Evolutionary conservation across 2,113 vertebrate species (phyloP).

Genomic region (Platysternon megacephalum): DNA sequence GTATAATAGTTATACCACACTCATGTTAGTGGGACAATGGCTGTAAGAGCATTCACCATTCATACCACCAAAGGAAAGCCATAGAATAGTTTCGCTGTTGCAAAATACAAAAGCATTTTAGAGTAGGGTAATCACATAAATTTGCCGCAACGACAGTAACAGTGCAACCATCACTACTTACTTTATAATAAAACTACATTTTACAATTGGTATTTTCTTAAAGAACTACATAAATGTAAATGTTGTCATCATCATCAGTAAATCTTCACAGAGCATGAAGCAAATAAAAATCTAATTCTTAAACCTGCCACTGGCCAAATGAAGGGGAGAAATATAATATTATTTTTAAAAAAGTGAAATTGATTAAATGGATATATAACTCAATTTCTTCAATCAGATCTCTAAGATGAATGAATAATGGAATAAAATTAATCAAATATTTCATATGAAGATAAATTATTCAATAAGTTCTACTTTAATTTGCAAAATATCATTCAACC

Average conservation of each 20-base stretch:
- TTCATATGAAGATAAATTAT: neutral
- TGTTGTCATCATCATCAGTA: neutral
- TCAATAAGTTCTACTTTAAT: neutral
- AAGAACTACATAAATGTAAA: neutral
- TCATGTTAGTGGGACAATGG: neutral
- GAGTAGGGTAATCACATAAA: neutral
- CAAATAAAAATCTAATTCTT: neutral
- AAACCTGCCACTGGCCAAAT: neutral
- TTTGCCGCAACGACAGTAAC: neutral
- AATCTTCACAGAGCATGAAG: neutral
- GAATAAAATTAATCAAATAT: neutral
- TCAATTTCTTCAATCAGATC: neutral
- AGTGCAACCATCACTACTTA: neutral
- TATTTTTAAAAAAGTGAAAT: neutral
- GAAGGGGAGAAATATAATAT: neutral
- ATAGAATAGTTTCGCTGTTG: neutral
- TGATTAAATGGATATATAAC: neutral
- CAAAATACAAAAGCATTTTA: rapidly evolving
- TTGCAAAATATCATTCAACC: neutral
- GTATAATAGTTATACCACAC: neutral
- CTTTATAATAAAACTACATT: neutral
- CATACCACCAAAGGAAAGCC: neutral
- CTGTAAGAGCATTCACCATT: neutral
- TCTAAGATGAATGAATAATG: neutral
- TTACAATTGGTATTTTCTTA: neutral